Evolutionary conservation across 2,888 invertebrate species (phyloP).

Genomic region (Diabrotica balteata): DNA sequence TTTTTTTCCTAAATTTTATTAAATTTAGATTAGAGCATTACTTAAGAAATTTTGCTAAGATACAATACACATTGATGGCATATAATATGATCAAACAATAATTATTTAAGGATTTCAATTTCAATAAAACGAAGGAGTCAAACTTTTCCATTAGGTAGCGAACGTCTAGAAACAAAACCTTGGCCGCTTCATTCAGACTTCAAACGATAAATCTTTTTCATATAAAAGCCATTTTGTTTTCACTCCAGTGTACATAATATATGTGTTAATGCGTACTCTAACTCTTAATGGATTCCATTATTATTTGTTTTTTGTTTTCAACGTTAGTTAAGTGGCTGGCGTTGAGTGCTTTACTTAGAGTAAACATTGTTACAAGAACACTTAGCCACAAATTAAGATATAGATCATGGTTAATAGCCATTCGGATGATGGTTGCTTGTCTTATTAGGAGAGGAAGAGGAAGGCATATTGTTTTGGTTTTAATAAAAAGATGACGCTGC

Average conservation of each 20-base stretch:
- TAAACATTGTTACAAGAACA: conserved; percentile 43
- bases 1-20: too few relatives aligned
- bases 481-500: too few relatives aligned
- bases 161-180: conserved; percentile 16
- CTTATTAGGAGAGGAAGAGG: conserved; percentile 4
- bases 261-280: conserved; percentile 36
- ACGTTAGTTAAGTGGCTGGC: conserved; percentile 43
- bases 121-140: not conserved
- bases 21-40: too few relatives aligned
- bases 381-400: conserved; percentile 43
- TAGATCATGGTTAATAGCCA: conserved; percentile 39
- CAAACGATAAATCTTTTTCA: conserved; percentile 28
- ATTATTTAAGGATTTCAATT: too few relatives aligned
- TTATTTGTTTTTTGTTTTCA: conserved; percentile 42
- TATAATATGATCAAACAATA: too few relatives aligned
- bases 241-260: conserved; percentile 28
- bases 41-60: too few relatives aligned
- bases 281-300: conserved; percentile 43
- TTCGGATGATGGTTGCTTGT: conserved; percentile 9
- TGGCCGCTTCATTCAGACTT: conserved; percentile 1
- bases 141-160: conserved; percentile 22
- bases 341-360: conserved; percentile 43
- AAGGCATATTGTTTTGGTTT: too few relatives aligned
- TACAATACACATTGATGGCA: too few relatives aligned
- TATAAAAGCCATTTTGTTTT: conserved; percentile 31